Base-by-base conservation (phyloP, 2,113 vertebrate species). In the Pholis gunnellus region DNA sequence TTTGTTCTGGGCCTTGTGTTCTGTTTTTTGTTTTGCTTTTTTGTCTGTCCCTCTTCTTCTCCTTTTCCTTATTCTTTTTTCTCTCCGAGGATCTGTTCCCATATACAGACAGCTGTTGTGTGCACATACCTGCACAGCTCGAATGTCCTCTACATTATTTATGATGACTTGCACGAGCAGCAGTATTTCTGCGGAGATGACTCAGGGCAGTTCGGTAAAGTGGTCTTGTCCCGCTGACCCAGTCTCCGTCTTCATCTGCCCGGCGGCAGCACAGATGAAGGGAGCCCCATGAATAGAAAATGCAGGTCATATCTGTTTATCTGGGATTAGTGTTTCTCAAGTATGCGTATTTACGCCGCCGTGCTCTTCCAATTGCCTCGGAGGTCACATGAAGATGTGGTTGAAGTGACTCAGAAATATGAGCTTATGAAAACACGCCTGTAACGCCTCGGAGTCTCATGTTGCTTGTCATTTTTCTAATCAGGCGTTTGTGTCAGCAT, bases 101-200 rank as follows among this genome's bases (percentile, higher is more conserved):
- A 17, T 1, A 17, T 1, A 31, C 54, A 25, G 67, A 61, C 59
- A 40, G 56, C 65, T 72, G 36, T 29, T 34, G 29, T 38, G 25
- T 63, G 72, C 48, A 18, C 5, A 44, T 18, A 44, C 48, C 48
- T 27, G 70, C 13, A 8, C 18, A 6, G 65, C 80, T 89, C 87
- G 52, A 84, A 84, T 81, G 88, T 70, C 40, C 31, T 71, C 79
- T 86, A 22, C 75, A 80, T 93, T 90, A 92, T 93, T 88, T 75
- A 90, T 84, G 61, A 44, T 2, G 10, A 65, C 66, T 57, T 61
- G 67, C 72, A 54, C 38, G 22, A 88, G 73, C 60, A 1, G 80
- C 75, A 34, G 75, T 59, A 22, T 75, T 84, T 77, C 61, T 48
- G 54, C 0, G 1, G 65, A 17, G 66, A 66, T 38, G 70, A 74